Evolutionary conservation across 1,140 invertebrate genomes (phyloP), one percentile per base, ranked within the genome.

Genomic region (Pseudomyrmex gracilis): DNA sequence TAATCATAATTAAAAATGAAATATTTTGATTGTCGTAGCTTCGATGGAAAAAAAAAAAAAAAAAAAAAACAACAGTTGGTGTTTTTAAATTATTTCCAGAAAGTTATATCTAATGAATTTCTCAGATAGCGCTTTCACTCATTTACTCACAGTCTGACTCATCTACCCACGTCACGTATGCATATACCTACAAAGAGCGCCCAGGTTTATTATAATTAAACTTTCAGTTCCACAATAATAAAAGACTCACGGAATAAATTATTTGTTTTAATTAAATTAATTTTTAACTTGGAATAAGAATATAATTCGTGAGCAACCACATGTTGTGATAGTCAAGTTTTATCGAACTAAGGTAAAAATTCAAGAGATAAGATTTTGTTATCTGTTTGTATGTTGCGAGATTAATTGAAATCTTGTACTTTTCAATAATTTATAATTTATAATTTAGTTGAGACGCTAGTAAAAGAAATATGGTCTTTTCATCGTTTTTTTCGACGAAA

Each of bases 161-260:
- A 90, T 84, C 76, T 83, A 83, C 82, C 3, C 80, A 86, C 88
- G 83, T 90, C 88, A 89, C 77, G 85, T 70, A 89, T 87, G 73
- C 70, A 66, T 71, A 55, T 78, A 84, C 53, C 0, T 34, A 34
- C 34, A 7, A 34, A 22, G 22, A 53, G 66, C 58, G 76, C 7
- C 53, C 53, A 8, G 12, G 15, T 2, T 17, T 20, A 53, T 20
- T 60, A 57, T 45, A 10, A 17, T 8, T 73, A 24, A 13, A 34
- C 45, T 76, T 66, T n/a, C 12, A 8, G 34, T 34, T 34, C 4
- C 34, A 34, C 1, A 34, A 5, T 34, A 34, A 0, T 5, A 4
- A 34, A 34, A 7, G 34, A 7, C 34, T 34, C 5, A 5, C 34
- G 34, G 34, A 34, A 7, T 34, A 5, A 34, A 34, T 34, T 34